Percentiles rank a stretch among this genome's conserved stretches.
Evolutionary conservation across 2,113 vertebrate species (phyloP).

Genomic region (Trematocara nigrifrons): DNA sequence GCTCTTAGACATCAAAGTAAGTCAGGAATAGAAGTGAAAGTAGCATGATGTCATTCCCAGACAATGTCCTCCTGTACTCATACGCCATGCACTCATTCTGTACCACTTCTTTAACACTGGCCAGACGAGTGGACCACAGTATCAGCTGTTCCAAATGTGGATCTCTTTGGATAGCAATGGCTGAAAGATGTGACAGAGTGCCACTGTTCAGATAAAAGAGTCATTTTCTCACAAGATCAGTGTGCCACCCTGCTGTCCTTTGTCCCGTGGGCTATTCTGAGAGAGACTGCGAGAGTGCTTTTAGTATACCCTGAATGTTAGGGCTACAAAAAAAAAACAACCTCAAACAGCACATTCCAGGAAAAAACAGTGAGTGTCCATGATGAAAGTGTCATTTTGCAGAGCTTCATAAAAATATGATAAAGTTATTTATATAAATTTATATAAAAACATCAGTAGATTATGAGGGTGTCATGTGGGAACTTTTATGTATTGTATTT

Average conservation of each 20-base stretch:
- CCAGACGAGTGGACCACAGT: constrained; percentile 50
- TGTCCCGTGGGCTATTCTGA: constrained; percentile 25
- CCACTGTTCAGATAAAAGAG: constrained; percentile 53
- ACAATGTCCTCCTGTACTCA: constrained; percentile 36
- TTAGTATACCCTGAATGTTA: background rate
- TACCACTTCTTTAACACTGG: constrained; percentile 43
- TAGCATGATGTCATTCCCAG: constrained; percentile 42
- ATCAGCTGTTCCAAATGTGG: constrained; percentile 63
- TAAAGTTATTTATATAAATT: background rate
- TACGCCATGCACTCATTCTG: constrained; percentile 31
- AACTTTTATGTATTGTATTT: background rate
- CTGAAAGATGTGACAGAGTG: constrained; percentile 53
- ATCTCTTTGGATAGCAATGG: constrained; percentile 53
- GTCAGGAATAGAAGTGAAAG: constrained; percentile 21
- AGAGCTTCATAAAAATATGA: background rate
- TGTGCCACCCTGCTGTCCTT: constrained; percentile 13
- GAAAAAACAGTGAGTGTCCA: background rate
- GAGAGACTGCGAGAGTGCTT: background rate
- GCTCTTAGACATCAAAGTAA: constrained; percentile 45
- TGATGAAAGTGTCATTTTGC: background rate
- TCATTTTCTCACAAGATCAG: constrained; percentile 49
- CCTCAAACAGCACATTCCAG: background rate
- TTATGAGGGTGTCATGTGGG: background rate
- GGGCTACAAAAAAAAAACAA: constrained; percentile 53
- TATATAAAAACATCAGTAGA: background rate